A percentile compares a stretch with the other conserved stretches of the same genome.
These are phyloP conservation scores for Ophonus ardosiacus DNA, from an alignment of 2,888 invertebrate species.

Conservation along the genomic window DNA sequence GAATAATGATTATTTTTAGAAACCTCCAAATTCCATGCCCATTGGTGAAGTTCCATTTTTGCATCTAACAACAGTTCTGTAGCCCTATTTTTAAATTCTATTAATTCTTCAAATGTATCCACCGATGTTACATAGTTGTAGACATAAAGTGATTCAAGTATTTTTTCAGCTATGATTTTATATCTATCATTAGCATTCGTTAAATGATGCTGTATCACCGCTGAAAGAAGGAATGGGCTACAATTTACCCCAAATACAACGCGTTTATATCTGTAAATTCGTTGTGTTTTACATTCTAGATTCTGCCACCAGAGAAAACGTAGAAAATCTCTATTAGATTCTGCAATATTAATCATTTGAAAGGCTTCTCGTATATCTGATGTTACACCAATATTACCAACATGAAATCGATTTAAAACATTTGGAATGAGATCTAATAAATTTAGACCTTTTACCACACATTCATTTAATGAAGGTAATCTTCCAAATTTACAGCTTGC, in stretches of 20 bases:
- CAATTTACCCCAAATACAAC: slow-evolving; percentile 4
- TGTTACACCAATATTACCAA: slow-evolving; percentile 58
- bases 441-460: slow-evolving; percentile 68
- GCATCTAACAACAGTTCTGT: background rate
- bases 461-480: slow-evolving; percentile 68
- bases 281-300: background rate
- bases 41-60: background rate
- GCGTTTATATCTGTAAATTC: background rate
- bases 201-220: background rate
- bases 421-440: slow-evolving; percentile 66
- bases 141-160: background rate
- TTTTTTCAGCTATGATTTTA: slow-evolving; percentile 63
- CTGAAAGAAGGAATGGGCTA: background rate
- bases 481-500: slow-evolving; percentile 65
- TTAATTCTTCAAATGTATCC: background rate
- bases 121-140: background rate
- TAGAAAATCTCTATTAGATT: slow-evolving; percentile 66
- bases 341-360: slow-evolving; percentile 65
- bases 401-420: slow-evolving; percentile 55
- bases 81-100: background rate
- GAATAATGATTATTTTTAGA: background rate
- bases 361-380: slow-evolving; percentile 68
- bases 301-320: slow-evolving; percentile 66
- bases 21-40: background rate
- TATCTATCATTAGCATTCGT: slow-evolving; percentile 65